Conservation (phyloP, 2,113 vertebrate species). For the mouse (Mus musculus) region DNA sequence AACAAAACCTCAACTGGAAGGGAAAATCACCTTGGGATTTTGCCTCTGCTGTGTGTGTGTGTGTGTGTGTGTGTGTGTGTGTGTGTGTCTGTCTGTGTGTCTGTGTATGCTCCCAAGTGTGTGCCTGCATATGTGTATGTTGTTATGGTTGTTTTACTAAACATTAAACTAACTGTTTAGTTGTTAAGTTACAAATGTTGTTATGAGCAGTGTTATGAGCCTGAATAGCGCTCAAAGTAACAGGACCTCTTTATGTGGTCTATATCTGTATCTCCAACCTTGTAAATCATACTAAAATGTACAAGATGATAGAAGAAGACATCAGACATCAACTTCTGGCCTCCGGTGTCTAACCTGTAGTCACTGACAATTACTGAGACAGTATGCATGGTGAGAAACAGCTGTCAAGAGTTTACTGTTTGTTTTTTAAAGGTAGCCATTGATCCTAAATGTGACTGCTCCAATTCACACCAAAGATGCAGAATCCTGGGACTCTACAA, state of each 20-base stretch:
- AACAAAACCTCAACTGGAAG: conserved; percentile 32
- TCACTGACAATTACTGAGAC: background rate
- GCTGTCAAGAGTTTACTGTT: background rate
- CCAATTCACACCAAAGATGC: background rate
- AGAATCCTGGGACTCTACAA: background rate
- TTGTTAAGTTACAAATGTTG: background rate
- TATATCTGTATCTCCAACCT: background rate
- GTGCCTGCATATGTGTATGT: background rate
- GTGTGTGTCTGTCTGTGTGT: background rate
- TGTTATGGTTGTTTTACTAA: background rate
- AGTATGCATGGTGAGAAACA: background rate
- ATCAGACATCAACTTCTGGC: background rate
- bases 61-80: background rate
- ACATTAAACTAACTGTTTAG: too few relatives aligned
- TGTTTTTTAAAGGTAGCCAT: background rate
- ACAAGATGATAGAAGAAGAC: background rate
- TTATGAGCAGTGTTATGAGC: background rate
- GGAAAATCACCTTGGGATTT: background rate
- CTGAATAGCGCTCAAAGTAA: background rate
- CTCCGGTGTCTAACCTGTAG: background rate
- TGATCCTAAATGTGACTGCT: background rate
- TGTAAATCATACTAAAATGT: background rate
- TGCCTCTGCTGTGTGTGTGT: background rate
- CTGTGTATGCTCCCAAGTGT: too few relatives aligned
- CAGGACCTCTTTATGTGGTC: background rate